phyloP scores from a whole-genome alignment of 1,140 invertebrate genomes.

The Bombus difficillimus region DNA sequence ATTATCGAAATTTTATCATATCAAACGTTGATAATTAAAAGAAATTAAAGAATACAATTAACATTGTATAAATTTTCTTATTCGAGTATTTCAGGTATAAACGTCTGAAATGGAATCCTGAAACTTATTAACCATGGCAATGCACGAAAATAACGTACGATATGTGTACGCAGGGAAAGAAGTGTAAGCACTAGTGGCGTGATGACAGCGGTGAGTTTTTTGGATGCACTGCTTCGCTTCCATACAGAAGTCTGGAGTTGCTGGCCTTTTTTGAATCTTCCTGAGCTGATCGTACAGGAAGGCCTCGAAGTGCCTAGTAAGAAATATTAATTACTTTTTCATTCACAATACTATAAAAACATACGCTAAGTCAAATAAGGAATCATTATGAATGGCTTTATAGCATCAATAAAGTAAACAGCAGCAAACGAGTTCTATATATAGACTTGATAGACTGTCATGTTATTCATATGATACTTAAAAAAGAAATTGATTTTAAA shows the following conservation, averaged over 20 bases:
- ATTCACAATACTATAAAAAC: background rate
- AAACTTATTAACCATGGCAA: background rate
- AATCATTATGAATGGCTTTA: too few species aligned
- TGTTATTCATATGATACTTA: background rate
- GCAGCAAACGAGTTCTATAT: background rate
- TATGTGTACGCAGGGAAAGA: slow-evolving; percentile 87
- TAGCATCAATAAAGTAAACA: too few species aligned
- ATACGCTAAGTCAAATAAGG: background rate
- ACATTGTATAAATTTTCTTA: too few species aligned
- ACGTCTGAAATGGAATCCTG: slow-evolving; percentile 24
- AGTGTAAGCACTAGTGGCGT: slow-evolving; percentile 95
- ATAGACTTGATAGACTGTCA: background rate
- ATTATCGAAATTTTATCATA: too few species aligned
- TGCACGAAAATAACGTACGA: slow-evolving; percentile 70
- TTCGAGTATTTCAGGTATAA: background rate
- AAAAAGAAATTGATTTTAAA: background rate
- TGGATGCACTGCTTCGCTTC: slow-evolving; percentile 88
- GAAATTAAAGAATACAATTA: too few species aligned
- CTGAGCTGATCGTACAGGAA: slow-evolving; percentile 95
- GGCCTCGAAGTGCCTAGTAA: slow-evolving; percentile 92
- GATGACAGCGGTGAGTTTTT: slow-evolving; percentile 93
- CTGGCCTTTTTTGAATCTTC: slow-evolving; percentile 87
- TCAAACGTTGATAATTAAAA: too few species aligned
- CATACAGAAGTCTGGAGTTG: slow-evolving; percentile 84
- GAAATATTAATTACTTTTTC: slow-evolving; percentile 18